Base-by-base conservation (phyloP, 2,113 vertebrate genomes). In the Cygnus atratus region DNA sequence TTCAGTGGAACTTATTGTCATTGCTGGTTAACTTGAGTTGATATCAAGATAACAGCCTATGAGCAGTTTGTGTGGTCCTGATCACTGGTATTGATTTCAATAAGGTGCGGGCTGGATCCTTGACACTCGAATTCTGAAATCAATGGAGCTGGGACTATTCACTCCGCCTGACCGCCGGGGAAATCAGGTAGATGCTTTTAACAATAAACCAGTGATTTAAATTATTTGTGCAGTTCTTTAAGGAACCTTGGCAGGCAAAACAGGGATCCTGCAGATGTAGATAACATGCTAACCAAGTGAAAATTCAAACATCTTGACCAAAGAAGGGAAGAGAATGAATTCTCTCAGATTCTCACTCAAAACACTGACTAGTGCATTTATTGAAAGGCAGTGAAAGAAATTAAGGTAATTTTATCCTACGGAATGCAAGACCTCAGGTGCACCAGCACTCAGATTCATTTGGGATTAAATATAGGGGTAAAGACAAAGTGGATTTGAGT, bases 81-180 rank as follows among this genome's bases (percentile, higher is more conserved):
- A 96, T 97, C 96, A 95, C 81, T 15, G 62, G 28, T 95, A 96
- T 96, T 95, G 96, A 96, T 96, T 95, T 94, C 90, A 96, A 59
- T 85, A 93, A 95, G 88, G 92, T 46, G 61, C 76, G 73, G 91
- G 92, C 82, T 87, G 90, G 93, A 80, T 94, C 91, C 71, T 73
- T 88, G 91, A 92, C 95, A 87, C 84, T 85, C 86, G 93, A 95
- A 96, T 96, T 92, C 84, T 71, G 87, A 87, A 93, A 94, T 96
- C 88, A 93, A 95, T 96, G 96, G 88, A 89, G 67, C 91, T 43
- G 80, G 87, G 84, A 83, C 18, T 4, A 75, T 58, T 89, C 50
- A 58, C 87, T 92, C 81, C 1, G 4, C 84, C 91, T 87, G 88
- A 89, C 57, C 0, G 2, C 62, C 62, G 1, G 80, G 81, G 74